Evolutionary conservation across 1,140 invertebrate species (phyloP).

Genomic region (Globodera rostochiensis): DNA sequence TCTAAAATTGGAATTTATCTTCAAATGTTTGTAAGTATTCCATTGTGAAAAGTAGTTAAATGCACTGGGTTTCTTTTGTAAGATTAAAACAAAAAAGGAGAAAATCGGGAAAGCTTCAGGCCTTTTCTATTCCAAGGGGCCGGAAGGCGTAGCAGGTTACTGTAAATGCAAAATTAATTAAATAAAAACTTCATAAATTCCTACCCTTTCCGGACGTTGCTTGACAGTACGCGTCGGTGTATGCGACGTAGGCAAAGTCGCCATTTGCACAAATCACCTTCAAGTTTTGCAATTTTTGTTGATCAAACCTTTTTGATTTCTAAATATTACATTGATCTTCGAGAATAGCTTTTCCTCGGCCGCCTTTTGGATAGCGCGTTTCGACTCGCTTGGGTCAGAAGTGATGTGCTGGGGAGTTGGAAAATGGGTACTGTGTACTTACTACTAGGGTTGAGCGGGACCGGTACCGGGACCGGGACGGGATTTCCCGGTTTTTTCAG

Average conservation of each 20-base stretch:
- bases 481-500: no score
- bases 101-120: background rate
- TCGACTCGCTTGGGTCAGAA: conserved; percentile 57
- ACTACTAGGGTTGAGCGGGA: background rate
- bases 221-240: conserved; percentile 63
- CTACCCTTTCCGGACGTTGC: conserved; percentile 51
- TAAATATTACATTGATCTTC: conserved; percentile 64
- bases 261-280: conserved; percentile 56
- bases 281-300: background rate
- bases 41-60: no score
- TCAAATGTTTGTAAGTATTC: no score
- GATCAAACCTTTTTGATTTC: conserved; percentile 31
- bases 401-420: conserved; percentile 58
- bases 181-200: background rate
- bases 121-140: conserved; percentile 7
- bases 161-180: no score
- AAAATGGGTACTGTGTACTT: background rate
- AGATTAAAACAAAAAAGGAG: no score
- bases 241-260: conserved; percentile 63
- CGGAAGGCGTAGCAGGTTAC: conserved; percentile 40
- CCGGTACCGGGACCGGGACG: background rate
- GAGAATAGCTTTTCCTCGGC: conserved; percentile 64
- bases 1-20: no score
- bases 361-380: conserved; percentile 63
- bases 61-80: no score